These are phyloP conservation scores for Drosophila pullipes DNA, from an alignment of 2,888 invertebrate species.

Conservation along the genomic window DNA sequence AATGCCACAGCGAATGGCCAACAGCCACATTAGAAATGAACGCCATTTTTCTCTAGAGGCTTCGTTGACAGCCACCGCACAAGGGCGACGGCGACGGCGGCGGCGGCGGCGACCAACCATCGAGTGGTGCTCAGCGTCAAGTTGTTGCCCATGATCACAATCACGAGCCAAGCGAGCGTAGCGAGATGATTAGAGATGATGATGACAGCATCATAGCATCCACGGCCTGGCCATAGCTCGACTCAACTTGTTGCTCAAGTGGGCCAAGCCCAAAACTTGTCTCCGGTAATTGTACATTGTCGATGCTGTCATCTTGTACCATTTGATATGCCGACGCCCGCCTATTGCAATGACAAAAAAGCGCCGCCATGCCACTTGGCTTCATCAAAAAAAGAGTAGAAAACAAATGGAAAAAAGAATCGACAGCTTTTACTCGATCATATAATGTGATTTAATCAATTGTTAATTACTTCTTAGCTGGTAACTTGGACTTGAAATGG, in stretches of 20 bases:
- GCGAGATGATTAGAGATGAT: slow-evolving; percentile 29
- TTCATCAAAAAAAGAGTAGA: slow-evolving; percentile 13
- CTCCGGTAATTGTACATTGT: slow-evolving; percentile 78
- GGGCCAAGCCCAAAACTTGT: slow-evolving; percentile 79
- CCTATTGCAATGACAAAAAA: slow-evolving; percentile 61
- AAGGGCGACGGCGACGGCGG: slow-evolving; percentile 14
- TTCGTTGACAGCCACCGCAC: slow-evolving; percentile 45
- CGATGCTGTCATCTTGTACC: slow-evolving; percentile 59
- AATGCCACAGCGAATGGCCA: slow-evolving; percentile 14
- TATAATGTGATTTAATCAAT: background rate
- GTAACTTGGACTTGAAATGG: background rate
- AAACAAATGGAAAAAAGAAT: background rate
- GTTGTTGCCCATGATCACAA: slow-evolving; percentile 48
- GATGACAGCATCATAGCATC: slow-evolving; percentile 61
- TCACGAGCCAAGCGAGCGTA: slow-evolving; percentile 26
- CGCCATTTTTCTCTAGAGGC: slow-evolving; percentile 43
- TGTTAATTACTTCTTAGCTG: background rate
- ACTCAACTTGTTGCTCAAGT: slow-evolving; percentile 62
- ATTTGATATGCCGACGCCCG: slow-evolving; percentile 77
- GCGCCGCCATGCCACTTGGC: slow-evolving; percentile 47
- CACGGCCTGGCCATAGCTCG: slow-evolving; percentile 2
- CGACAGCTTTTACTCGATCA: background rate
- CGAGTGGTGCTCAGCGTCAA: slow-evolving; percentile 39
- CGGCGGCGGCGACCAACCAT: slow-evolving; percentile 26
- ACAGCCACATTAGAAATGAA: slow-evolving; percentile 36